Evolutionary conservation across 2,113 vertebrate genomes (phyloP), one percentile per base, ranked within the genome.

Genomic region (Macheiramphus alcinus): DNA sequence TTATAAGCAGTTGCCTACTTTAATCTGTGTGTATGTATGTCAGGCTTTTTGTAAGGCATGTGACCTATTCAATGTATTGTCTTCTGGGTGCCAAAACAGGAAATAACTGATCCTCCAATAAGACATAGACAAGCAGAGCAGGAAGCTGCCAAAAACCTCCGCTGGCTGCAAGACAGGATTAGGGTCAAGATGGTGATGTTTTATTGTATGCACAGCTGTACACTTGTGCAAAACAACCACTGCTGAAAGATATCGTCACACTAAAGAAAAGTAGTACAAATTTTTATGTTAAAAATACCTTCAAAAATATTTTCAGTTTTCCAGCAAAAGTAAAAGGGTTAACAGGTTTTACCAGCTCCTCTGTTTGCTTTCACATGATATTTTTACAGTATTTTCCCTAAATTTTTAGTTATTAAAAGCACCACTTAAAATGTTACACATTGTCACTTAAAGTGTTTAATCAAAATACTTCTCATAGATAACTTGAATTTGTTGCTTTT

Each of bases 1-100:
- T 97, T 95, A 79, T 59, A 96, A 96, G 70, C 75, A 88, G 82
- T 84, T 93, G 61, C 34, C 63, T 81, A 42, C 42, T 74, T 88
- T 70, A 93, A 73, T 79, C 66, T 59, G 8, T 90, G 81, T 86
- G 45, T 83, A 36, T 8, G 3, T 59, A 36, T 8, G 3, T 59
- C 45, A 80, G 63, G 16, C 27, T 88, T 88, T 76, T 73, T 78
- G 34, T 66, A 86, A 74, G 38, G 63, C 27, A 66, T 40, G 25
- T 67, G 66, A 71, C 61, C n/a, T 91, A 42, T 72, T 79, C 29
- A 71, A 85, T 82, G 22, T 55, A 58, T 50, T 65, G 72, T 65
- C 15, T 72, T 86, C 66, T 45, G 55, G 25, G 55, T 81, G 42
- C 31, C 32, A 56, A 86, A 78, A 32, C 7, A 78, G 50, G 45